Base-by-base conservation (phyloP, 1,140 invertebrate genomes). In the Saccostrea cuccullata region DNA sequence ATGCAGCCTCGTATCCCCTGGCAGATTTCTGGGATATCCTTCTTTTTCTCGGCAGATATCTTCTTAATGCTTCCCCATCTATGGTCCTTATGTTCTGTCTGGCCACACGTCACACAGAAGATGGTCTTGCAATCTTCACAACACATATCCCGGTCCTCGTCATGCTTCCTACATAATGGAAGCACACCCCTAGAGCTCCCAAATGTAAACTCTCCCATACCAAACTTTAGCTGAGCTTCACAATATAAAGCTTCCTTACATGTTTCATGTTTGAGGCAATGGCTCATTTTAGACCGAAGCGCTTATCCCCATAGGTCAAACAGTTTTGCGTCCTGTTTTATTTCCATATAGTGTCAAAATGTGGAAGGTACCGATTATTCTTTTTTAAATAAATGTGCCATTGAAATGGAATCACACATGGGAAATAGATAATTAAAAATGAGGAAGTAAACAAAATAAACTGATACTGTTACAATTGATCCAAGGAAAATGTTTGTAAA, bases 131-230 rank as follows among this genome's bases (percentile, higher is more conserved):
- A 84, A 23, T 84, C 82, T 12, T 84, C 40, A 55, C 82, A 84
- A 36, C 55, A 84, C 82, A 84, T 84, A n/a, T 84, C 82, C 40
- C 40, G 12, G 40, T 84, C 82, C 23, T 84, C 82, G 11, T 84
- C 55, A 20, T 84, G 82, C 40, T 55, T 84, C 82, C 55, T 47
- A 55, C 82, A 84, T 8, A 84, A 26, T 4, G 70, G 70, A 2
- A 77, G 26, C 26, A 77, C 70, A 12, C 5, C 26, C 3, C 70
- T 23, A 36, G 70, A 77, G 12, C 70, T 77, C 12, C 70, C 70
- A 30, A 77, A 77, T 26, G 70, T 77, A 17, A 77, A 77, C 26
- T 77, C 70, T 2, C 70, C 70, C 70, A 77, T 77, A 4, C 26
- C 70, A 36, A 6, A 12, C n/a, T 20, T 20, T 20, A 64, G 1